Evolutionary conservation across 2,113 vertebrate genomes (phyloP).

Genomic region (Vireo altiloquus): DNA sequence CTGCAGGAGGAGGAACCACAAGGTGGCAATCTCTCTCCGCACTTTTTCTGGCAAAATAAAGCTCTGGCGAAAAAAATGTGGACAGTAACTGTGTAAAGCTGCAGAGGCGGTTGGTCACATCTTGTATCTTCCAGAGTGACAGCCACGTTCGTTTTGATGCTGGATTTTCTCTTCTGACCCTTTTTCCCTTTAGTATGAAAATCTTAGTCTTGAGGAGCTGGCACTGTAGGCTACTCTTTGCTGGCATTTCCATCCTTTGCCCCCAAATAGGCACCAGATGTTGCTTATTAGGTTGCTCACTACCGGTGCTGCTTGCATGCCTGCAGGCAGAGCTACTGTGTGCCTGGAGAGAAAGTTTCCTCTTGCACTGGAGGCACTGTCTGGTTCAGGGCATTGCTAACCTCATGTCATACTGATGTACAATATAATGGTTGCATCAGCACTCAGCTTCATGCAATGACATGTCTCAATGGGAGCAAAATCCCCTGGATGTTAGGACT

Average conservation of each 20-base stretch:
- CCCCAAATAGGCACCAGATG: not conserved
- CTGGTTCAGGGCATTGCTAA: not conserved
- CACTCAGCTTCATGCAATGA: not conserved
- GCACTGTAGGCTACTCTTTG: not conserved
- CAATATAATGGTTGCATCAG: fast-evolving
- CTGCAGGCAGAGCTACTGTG: not conserved
- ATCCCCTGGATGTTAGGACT: not conserved
- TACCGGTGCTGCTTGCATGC: not conserved
- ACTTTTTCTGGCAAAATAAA: not conserved
- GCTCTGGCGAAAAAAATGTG: not conserved
- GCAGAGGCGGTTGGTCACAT: not conserved
- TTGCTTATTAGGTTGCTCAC: not conserved
- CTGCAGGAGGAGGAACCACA: constrained; percentile 22
- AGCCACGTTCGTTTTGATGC: fast-evolving
- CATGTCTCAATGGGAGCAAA: not conserved
- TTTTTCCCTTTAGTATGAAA: not conserved
- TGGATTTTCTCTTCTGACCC: not conserved
- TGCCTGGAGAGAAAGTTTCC: not conserved
- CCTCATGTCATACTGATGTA: not conserved
- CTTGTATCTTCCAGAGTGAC: not conserved
- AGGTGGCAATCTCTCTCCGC: constrained; percentile 52
- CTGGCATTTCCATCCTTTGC: not conserved
- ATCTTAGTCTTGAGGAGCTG: not conserved
- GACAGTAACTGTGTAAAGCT: not conserved
- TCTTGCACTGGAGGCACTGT: not conserved